A percentile compares a stretch with the other conserved stretches of the same genome.
These are phyloP conservation scores for Vombatus ursinus DNA, from an alignment of 2,113 vertebrate species.

Conservation along the genomic window DNA sequence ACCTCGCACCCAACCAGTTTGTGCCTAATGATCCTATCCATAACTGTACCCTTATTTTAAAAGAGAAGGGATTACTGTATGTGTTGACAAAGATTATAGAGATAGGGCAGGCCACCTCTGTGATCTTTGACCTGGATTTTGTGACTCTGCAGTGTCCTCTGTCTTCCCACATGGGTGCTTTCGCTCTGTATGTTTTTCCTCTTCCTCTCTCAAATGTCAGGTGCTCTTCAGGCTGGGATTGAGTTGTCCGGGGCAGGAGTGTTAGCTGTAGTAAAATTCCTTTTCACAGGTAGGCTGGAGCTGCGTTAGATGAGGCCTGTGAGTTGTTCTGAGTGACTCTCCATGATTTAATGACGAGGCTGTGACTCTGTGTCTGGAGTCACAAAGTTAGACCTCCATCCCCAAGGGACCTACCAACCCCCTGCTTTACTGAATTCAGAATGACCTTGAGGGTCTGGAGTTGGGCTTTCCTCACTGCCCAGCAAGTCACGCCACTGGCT, in stretches of 20 bases:
- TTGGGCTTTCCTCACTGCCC: constrained; percentile 40
- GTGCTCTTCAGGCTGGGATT: not conserved
- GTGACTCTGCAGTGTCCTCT: not conserved
- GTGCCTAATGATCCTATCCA: not conserved
- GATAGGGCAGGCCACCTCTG: not conserved
- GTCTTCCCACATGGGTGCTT: too few relatives aligned
- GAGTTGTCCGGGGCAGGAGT: not conserved
- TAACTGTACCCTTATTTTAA: not conserved
- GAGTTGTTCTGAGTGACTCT: not conserved
- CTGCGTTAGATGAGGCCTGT: not conserved
- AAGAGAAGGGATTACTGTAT: not conserved
- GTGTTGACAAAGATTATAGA: not conserved
- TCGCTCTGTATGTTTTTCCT: not conserved
- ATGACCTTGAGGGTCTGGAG: constrained; percentile 30
- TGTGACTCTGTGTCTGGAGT: constrained; percentile 35
- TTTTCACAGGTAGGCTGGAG: not conserved
- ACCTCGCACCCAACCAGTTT: not conserved
- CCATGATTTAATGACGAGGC: not conserved
- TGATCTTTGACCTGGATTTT: not conserved
- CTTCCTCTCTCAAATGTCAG: not conserved
- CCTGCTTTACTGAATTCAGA: constrained; percentile 41
- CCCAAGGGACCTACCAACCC: constrained; percentile 10
- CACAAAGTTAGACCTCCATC: constrained; percentile 5
- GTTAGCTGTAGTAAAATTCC: not conserved
- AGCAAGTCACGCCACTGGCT: not conserved